These are phyloP conservation scores for Stomatorhinus walkeri DNA, from an alignment of 2,797 vertebrate genomes.

Conservation along the genomic window DNA sequence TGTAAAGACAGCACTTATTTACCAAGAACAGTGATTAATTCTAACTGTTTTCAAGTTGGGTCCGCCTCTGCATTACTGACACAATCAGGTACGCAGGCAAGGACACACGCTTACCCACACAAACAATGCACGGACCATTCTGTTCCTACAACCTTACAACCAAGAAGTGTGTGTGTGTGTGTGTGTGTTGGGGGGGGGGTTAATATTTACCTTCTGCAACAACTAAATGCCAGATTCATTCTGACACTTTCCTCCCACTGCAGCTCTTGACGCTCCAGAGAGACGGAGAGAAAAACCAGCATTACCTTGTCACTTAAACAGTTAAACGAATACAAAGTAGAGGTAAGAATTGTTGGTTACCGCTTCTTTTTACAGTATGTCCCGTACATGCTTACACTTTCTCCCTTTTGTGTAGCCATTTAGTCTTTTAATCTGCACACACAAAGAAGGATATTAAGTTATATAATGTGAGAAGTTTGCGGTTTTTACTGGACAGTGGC, in stretches of 20 bases:
- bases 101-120: background rate
- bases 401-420: background rate
- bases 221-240: constrained; percentile 45
- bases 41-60: background rate
- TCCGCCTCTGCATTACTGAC: background rate
- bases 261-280: constrained; percentile 20
- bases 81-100: background rate
- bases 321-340: constrained; percentile 17
- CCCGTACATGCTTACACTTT: background rate
- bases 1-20: background rate
- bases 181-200: constrained; percentile 8
- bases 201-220: constrained; percentile 27
- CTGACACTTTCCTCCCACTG: constrained; percentile 37
- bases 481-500: background rate
- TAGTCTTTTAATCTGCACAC: background rate
- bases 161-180: constrained; percentile 25
- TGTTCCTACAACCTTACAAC: constrained; percentile 43
- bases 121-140: constrained; percentile 10
- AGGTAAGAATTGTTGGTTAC: constrained; percentile 27
- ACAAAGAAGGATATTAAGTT: background rate
- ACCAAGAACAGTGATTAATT: background rate
- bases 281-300: constrained; percentile 20
- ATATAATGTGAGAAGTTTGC: background rate
- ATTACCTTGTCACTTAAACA: background rate
- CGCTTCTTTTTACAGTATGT: background rate